Conservation (phyloP, 1,140 invertebrate species). For the Whitmania pigra region DNA sequence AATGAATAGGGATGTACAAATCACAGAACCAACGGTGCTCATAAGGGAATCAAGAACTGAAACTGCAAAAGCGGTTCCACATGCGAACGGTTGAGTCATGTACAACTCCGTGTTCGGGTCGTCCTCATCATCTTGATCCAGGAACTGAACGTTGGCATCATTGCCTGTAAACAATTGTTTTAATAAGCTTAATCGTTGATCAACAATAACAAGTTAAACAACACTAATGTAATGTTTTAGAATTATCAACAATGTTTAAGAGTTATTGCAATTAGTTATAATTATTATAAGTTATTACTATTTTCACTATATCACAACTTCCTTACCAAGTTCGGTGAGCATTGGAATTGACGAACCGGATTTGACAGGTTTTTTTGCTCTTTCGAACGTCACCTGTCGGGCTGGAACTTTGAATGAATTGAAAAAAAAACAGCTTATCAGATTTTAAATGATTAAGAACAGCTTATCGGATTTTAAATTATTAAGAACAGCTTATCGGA, state of each 20-base stretch:
- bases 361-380: neutral
- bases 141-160: slow-evolving; percentile 96
- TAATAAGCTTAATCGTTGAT: neutral
- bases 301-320: no score
- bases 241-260: no score
- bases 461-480: no score
- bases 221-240: no score
- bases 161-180: slow-evolving; percentile 36
- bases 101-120: slow-evolving; percentile 95
- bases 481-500: no score
- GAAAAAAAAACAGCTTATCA: no score
- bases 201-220: no score
- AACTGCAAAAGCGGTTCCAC: slow-evolving; percentile 94
- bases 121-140: slow-evolving; percentile 93
- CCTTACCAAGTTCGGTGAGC: slow-evolving; percentile 22
- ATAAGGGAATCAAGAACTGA: slow-evolving; percentile 94
- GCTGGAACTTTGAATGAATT: neutral
- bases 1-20: no score
- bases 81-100: slow-evolving; percentile 93
- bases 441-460: no score
- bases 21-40: slow-evolving; percentile 67
- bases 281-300: no score
- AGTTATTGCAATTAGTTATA: no score
- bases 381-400: slow-evolving; percentile 1
- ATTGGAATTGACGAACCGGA: slow-evolving; percentile 18